Conservation (phyloP, 2,888 invertebrate genomes). For the Cotesia congregata region DNA sequence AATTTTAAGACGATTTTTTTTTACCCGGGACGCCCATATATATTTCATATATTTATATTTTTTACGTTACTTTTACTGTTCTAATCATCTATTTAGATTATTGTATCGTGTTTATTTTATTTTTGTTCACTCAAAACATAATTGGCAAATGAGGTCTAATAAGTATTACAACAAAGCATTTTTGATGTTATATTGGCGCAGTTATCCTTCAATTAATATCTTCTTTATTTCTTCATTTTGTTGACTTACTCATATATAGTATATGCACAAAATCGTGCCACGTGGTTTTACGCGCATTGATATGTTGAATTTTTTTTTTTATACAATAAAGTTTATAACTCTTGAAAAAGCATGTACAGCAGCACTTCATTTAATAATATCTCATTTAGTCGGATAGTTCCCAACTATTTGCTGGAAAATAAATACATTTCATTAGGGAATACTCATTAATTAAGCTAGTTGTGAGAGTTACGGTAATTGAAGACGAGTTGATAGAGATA, state of each 20-base stretch:
- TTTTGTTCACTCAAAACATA: slow-evolving; percentile 67
- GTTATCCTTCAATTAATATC: slow-evolving; percentile 41
- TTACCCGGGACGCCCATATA: too few relatives aligned
- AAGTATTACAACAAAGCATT: slow-evolving; percentile 67
- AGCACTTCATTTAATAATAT: slow-evolving; percentile 47
- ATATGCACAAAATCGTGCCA: slow-evolving; percentile 36
- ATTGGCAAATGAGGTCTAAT: slow-evolving; percentile 70
- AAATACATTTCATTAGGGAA: not conserved
- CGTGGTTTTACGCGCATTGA: slow-evolving; percentile 50
- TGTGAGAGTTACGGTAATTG: too few relatives aligned
- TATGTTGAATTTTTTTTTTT: slow-evolving; percentile 56
- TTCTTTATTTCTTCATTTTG: slow-evolving; percentile 33
- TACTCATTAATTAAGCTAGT: not conserved
- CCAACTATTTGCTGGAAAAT: slow-evolving; percentile 85
- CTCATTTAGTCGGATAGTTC: slow-evolving; percentile 78
- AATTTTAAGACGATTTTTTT: too few relatives aligned
- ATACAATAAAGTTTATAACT: slow-evolving; percentile 56
- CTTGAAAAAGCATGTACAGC: slow-evolving; percentile 63
- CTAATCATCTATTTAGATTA: slow-evolving; percentile 53
- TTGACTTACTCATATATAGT: slow-evolving; percentile 40
- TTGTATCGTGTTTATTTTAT: slow-evolving; percentile 42
- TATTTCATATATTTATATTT: slow-evolving; percentile 22
- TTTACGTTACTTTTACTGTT: slow-evolving; percentile 51
- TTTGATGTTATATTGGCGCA: slow-evolving; percentile 51
- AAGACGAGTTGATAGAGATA: not conserved